A percentile compares a stretch with the other conserved stretches of the same genome.
Evolutionary conservation across 2,113 vertebrate genomes (phyloP).

Genomic region (Bufo bufo): DNA sequence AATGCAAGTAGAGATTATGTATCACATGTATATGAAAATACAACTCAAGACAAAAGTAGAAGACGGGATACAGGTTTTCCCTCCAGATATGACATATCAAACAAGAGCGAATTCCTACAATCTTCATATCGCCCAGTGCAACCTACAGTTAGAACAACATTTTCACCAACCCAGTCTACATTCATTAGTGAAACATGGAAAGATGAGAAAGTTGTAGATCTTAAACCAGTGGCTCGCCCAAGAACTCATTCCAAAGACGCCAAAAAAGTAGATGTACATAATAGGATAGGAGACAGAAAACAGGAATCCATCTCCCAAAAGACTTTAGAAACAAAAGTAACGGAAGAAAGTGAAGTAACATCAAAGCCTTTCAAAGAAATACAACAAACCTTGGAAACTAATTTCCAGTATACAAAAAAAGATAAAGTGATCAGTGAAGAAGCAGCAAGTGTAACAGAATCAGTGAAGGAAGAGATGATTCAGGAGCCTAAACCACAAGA

Average conservation of each 20-base stretch:
- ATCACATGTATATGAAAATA: slow-evolving; percentile 72
- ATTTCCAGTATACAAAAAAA: neutral
- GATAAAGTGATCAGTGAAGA: slow-evolving; percentile 57
- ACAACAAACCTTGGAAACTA: slow-evolving; percentile 58
- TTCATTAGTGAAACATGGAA: slow-evolving; percentile 44
- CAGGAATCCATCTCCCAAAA: slow-evolving; percentile 59
- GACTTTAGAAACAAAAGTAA: slow-evolving; percentile 60
- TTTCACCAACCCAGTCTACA: slow-evolving; percentile 60
- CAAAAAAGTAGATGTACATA: slow-evolving; percentile 56
- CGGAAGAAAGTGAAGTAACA: slow-evolving; percentile 61
- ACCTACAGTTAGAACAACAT: slow-evolving; percentile 62
- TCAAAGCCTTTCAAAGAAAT: slow-evolving; percentile 54
- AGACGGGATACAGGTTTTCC: slow-evolving; percentile 63
- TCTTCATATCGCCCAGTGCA: slow-evolving; percentile 65
- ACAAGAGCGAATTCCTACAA: slow-evolving; percentile 60
- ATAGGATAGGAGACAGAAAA: slow-evolving; percentile 64
- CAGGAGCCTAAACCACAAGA: slow-evolving; percentile 20
- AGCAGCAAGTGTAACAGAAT: slow-evolving; percentile 34
- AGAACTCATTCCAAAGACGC: slow-evolving; percentile 59
- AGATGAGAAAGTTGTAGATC: slow-evolving; percentile 53
- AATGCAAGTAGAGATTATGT: slow-evolving; percentile 65
- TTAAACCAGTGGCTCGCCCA: slow-evolving; percentile 57
- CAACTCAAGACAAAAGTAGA: slow-evolving; percentile 70
- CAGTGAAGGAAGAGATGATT: neutral
- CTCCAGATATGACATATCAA: slow-evolving; percentile 61